Conservation (phyloP, 2,113 vertebrate species). For the Catagonus wagneri region DNA sequence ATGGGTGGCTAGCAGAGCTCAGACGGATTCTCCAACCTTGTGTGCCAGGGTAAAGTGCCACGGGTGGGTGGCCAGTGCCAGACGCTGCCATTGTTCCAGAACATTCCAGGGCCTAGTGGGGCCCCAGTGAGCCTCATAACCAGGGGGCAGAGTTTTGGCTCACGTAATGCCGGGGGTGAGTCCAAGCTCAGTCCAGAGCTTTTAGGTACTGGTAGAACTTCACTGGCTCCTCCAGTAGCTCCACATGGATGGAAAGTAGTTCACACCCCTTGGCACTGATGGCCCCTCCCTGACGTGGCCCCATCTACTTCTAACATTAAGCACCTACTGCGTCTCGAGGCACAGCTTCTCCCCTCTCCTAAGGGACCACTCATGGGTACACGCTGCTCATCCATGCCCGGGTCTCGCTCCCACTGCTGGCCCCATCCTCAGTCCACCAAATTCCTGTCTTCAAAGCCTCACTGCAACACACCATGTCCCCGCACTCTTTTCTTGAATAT, state of each 20-base stretch:
- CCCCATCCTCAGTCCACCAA: not conserved
- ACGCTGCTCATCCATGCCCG: not conserved
- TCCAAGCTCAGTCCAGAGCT: not conserved
- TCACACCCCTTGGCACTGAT: not conserved
- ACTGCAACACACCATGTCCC: not conserved
- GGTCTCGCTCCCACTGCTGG: not conserved
- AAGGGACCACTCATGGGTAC: not conserved
- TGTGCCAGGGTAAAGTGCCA: not conserved
- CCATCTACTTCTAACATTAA: not conserved
- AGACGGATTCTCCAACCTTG: not conserved
- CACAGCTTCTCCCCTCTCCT: not conserved
- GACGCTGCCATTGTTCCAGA: not conserved
- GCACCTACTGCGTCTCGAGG: not conserved
- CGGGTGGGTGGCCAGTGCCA: not conserved
- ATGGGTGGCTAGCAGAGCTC: not conserved
- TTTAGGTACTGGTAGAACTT: not conserved
- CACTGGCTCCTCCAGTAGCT: not conserved
- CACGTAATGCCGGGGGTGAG: not conserved
- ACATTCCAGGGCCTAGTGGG: not conserved
- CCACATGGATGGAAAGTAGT: not conserved
- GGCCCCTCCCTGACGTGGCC: not conserved
- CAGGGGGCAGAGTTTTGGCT: not conserved
- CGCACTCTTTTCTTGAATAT: not conserved
- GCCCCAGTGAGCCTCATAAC: not conserved
- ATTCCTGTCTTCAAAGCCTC: not conserved